A percentile compares a stretch with the other conserved stretches of the same genome.
phyloP scores from a whole-genome alignment of 2,888 invertebrate genomes.

The Autographa pulchrina region DNA sequence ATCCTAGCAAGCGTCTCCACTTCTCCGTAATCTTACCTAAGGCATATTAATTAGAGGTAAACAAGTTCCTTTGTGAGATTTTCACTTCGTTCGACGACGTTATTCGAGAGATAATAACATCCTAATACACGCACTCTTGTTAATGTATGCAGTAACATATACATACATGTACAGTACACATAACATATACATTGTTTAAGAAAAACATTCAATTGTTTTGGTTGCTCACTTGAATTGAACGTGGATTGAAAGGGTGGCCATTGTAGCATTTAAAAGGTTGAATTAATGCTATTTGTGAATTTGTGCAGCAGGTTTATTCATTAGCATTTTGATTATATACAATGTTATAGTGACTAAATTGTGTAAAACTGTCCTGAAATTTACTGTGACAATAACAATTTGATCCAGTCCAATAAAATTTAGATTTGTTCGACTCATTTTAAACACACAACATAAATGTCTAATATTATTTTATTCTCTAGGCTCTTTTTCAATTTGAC shows the following conservation, averaged over 20 bases:
- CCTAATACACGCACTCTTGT: conserved; percentile 46
- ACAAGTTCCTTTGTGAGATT: conserved; percentile 84
- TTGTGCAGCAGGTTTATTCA: neutral
- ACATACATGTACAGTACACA: neutral
- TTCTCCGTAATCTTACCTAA: conserved; percentile 65
- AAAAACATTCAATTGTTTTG: conserved; percentile 21
- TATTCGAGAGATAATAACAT: conserved; percentile 65
- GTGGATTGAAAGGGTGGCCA: neutral
- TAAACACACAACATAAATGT: too few relatives aligned
- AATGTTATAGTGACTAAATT: too few relatives aligned
- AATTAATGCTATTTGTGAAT: neutral
- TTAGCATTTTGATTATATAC: too few relatives aligned
- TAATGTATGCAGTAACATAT: conserved; percentile 9
- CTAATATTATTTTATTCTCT: too few relatives aligned
- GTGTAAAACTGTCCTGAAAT: too few relatives aligned
- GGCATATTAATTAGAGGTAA: conserved; percentile 87
- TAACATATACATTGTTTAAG: conserved; percentile 38
- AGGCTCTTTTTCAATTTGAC: too few relatives aligned
- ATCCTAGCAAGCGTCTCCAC: conserved; percentile 61
- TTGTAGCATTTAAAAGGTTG: neutral
- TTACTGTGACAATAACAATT: too few relatives aligned
- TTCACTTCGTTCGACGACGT: conserved; percentile 76
- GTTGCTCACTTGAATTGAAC: conserved; percentile 9
- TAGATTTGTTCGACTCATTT: too few relatives aligned
- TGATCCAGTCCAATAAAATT: too few relatives aligned